Evolutionary conservation across 2,797 vertebrate species (phyloP).

Genomic region (Arvicola amphibius): DNA sequence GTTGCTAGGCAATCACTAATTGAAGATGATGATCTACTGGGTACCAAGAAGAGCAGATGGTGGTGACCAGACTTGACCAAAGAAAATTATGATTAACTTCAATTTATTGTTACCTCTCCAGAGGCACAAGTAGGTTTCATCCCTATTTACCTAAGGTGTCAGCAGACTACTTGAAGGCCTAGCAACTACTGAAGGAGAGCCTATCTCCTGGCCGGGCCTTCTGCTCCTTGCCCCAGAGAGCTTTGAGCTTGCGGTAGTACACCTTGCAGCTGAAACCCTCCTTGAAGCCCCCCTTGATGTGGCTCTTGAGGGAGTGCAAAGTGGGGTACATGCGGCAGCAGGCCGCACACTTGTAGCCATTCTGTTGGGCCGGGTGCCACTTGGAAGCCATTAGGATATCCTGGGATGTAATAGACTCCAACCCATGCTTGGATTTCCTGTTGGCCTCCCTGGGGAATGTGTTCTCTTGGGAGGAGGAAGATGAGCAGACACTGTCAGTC

Average conservation of each 20-base stretch:
- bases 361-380: background rate
- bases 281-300: slow-evolving; percentile 76
- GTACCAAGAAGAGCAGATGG: background rate
- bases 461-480: slow-evolving; percentile 73
- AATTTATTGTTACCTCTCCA: slow-evolving; percentile 75
- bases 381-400: slow-evolving; percentile 76
- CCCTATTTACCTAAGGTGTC: background rate
- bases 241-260: slow-evolving; percentile 75
- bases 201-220: background rate
- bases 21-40: accelerated
- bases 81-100: background rate
- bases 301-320: slow-evolving; percentile 61
- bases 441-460: background rate
- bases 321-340: slow-evolving; percentile 83
- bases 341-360: slow-evolving; percentile 52
- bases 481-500: slow-evolving; percentile 69
- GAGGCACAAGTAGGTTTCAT: background rate
- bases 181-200: background rate
- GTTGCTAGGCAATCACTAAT: background rate
- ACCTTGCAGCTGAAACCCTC: slow-evolving; percentile 83
- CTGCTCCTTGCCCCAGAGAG: slow-evolving; percentile 67
- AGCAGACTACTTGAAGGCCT: slow-evolving; percentile 7
- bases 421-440: background rate
- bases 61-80: background rate
- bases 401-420: slow-evolving; percentile 53